Percentiles rank a stretch among this genome's conserved stretches.
Evolutionary conservation across 2,113 vertebrate genomes (phyloP).

Genomic region (Irena cyanogastra): DNA sequence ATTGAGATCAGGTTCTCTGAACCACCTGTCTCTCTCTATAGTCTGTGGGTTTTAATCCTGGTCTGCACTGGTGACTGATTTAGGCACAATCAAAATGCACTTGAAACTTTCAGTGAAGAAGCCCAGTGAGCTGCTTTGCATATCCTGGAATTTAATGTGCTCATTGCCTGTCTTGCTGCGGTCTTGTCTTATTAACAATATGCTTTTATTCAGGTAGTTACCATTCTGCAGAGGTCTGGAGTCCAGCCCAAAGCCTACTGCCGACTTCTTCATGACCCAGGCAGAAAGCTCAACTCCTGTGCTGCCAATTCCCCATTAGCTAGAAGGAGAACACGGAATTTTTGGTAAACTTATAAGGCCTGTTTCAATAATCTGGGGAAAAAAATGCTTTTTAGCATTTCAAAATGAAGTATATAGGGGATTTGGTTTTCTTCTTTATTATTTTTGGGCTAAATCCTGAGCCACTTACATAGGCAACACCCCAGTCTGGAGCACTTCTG

Average conservation of each 20-base stretch:
- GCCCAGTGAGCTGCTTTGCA: background rate
- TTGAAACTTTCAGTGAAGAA: background rate
- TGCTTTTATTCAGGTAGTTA: background rate
- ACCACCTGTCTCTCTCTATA: background rate
- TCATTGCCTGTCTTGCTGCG: background rate
- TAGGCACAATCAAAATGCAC: background rate
- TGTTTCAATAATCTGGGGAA: background rate
- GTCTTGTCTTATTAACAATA: background rate
- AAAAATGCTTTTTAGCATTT: background rate
- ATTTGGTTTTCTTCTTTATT: background rate
- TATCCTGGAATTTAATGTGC: background rate
- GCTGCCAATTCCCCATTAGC: background rate
- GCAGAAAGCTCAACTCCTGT: background rate
- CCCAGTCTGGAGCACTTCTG: accelerated
- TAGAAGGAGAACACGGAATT: background rate
- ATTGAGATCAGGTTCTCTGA: background rate
- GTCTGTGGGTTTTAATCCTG: background rate
- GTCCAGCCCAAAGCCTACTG: background rate
- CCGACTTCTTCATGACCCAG: background rate
- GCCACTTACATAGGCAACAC: background rate
- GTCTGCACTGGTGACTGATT: background rate
- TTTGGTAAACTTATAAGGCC: background rate
- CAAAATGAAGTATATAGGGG: background rate
- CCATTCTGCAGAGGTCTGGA: background rate
- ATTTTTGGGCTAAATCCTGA: background rate